A percentile compares a stretch with the other conserved stretches of the same genome.
Conservation (phyloP, 2,113 vertebrate genomes). For the Alligator mississippiensis region DNA sequence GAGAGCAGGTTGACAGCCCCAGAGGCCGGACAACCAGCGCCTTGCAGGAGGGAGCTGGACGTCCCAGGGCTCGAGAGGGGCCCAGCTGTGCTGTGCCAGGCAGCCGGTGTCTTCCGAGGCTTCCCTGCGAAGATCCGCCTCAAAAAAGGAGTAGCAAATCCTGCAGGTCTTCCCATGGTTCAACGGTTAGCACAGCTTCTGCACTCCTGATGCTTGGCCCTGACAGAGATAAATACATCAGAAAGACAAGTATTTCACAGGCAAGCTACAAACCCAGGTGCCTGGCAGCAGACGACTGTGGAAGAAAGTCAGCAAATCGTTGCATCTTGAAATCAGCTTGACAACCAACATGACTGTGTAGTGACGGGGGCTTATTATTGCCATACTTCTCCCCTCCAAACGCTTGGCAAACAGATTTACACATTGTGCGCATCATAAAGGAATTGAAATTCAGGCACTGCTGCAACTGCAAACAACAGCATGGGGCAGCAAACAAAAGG, state of each 20-base stretch:
- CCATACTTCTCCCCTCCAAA: background rate
- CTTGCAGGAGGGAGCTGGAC: no score
- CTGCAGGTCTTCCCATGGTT: background rate
- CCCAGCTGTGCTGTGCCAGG: background rate
- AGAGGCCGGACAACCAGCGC: background rate
- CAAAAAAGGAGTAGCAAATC: background rate
- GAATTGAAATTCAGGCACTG: background rate
- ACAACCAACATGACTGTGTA: no score
- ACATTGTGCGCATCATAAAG: background rate
- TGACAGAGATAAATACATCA: background rate
- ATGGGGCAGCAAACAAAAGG: background rate
- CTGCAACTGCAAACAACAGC: background rate
- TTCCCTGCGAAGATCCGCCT: background rate
- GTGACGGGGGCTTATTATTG: no score
- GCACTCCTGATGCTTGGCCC: background rate
- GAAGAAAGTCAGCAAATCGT: background rate
- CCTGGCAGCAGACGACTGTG: background rate
- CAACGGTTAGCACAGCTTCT: background rate
- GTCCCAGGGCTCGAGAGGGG: background rate
- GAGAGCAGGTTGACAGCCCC: background rate
- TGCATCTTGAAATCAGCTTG: no score
- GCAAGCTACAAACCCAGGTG: background rate
- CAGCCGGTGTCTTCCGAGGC: background rate
- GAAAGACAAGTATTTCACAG: background rate
- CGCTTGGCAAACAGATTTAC: background rate